Conservation (phyloP, 1,140 invertebrate species). For the Pseudachorutes palmiensis region DNA sequence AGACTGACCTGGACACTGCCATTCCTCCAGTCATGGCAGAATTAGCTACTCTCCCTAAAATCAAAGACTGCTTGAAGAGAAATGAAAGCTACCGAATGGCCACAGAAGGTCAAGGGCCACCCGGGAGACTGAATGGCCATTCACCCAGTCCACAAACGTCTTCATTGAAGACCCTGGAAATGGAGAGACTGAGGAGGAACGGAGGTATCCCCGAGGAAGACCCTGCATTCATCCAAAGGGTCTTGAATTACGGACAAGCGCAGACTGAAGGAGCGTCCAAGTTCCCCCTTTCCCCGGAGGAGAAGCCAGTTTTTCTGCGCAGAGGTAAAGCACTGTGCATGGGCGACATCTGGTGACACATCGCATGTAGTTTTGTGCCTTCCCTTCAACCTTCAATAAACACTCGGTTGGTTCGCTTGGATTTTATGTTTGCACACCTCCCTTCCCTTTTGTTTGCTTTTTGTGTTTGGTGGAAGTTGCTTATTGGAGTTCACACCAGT, state of each 20-base stretch:
- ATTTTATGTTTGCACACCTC: too few relatives aligned
- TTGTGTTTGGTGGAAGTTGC: neutral
- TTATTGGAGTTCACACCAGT: neutral
- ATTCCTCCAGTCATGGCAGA: conserved; percentile 38
- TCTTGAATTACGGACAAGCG: conserved; percentile 26
- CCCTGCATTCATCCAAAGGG: conserved; percentile 34
- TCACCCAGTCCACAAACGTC: neutral
- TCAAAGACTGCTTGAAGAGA: conserved; percentile 56
- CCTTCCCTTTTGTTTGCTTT: too few relatives aligned
- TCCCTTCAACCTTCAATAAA: conserved; percentile 8
- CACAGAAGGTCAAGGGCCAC: conserved; percentile 40
- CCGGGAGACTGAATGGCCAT: neutral
- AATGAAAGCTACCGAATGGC: conserved; percentile 79
- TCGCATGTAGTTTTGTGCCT: neutral
- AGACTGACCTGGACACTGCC: conserved; percentile 37
- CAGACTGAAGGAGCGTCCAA: conserved; percentile 21
- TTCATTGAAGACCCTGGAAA: neutral
- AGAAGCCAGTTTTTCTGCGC: conserved; percentile 35
- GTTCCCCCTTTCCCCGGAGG: conserved; percentile 35
- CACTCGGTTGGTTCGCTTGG: too few relatives aligned
- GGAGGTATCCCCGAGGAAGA: conserved; percentile 38
- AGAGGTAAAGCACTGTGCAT: conserved; percentile 36
- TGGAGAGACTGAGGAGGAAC: conserved; percentile 15
- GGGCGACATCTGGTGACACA: conserved; percentile 34
- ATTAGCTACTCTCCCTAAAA: conserved; percentile 36